phyloP scores from a whole-genome alignment of 2,797 vertebrate genomes.

The Poeciliopsis paucimaculata region DNA sequence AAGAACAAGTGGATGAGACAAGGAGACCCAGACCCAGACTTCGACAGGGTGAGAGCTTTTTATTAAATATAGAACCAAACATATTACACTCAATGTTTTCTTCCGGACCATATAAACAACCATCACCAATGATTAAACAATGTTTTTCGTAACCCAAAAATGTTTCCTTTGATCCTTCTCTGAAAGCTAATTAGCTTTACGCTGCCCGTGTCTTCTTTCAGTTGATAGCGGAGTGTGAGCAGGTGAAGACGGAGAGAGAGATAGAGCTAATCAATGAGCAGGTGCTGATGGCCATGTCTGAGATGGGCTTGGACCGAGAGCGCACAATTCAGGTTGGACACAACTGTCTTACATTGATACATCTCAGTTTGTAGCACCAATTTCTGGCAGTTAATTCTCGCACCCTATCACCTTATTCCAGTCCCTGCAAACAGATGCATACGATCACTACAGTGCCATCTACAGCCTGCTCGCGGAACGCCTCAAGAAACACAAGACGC shows the following conservation, averaged over 20 bases:
- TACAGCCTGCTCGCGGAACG: constrained; percentile 97
- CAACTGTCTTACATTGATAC: neutral
- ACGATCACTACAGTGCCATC: constrained; percentile 99
- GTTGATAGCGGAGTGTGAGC: constrained; percentile 95
- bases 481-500: constrained; percentile 93
- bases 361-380: neutral
- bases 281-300: constrained; percentile 92
- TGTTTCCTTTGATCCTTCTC: neutral
- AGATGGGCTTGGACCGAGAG: constrained; percentile 95
- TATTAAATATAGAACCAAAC: neutral
- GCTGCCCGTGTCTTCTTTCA: constrained; percentile 45
- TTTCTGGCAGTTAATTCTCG: neutral
- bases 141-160: neutral
- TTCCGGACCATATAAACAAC: neutral
- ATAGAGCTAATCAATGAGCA: constrained; percentile 93
- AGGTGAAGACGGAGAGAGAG: constrained; percentile 92
- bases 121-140: neutral
- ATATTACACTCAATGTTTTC: neutral
- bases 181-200: neutral
- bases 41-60: constrained; percentile 87
- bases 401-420: constrained; percentile 41
- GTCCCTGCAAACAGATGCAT: constrained; percentile 94
- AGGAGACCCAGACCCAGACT: constrained; percentile 92
- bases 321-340: constrained; percentile 89
- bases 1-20: constrained; percentile 99